A percentile compares a stretch with the other conserved stretches of the same genome.
Conservation (phyloP, 2,113 vertebrate genomes). For the Phalacrocorax carbo region DNA sequence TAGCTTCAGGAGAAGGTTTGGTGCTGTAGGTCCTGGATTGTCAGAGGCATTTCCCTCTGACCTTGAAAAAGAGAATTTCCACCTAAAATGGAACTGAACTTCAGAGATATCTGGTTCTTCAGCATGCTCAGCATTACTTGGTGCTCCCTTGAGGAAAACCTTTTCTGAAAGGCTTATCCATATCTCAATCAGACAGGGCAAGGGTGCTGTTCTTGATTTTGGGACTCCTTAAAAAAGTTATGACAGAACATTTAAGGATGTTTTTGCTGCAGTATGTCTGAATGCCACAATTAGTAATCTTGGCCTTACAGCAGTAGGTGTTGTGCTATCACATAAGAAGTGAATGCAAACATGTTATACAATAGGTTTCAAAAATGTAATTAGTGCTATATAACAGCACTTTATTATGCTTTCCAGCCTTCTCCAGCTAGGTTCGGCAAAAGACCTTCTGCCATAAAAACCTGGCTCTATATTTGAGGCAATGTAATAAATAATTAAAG, state of each 20-base stretch:
- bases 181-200: neutral
- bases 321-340: neutral
- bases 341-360: neutral
- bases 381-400: neutral
- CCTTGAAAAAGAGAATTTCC: neutral
- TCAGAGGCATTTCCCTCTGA: neutral
- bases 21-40: neutral
- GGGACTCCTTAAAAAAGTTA: neutral
- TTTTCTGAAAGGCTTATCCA: neutral
- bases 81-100: neutral
- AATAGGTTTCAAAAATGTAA: neutral
- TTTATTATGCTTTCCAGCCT: neutral
- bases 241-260: neutral
- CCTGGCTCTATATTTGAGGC: neutral
- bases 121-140: neutral
- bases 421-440: neutral
- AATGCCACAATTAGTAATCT: neutral
- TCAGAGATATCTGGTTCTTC: neutral
- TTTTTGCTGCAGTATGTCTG: neutral
- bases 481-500: conserved; percentile 1
- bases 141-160: neutral
- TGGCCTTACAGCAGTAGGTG: neutral
- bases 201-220: neutral
- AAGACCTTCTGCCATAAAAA: neutral
- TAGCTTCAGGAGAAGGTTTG: neutral